Evolutionary conservation across 1,140 invertebrate species (phyloP).

Genomic region (Nixonia krombeini): DNA sequence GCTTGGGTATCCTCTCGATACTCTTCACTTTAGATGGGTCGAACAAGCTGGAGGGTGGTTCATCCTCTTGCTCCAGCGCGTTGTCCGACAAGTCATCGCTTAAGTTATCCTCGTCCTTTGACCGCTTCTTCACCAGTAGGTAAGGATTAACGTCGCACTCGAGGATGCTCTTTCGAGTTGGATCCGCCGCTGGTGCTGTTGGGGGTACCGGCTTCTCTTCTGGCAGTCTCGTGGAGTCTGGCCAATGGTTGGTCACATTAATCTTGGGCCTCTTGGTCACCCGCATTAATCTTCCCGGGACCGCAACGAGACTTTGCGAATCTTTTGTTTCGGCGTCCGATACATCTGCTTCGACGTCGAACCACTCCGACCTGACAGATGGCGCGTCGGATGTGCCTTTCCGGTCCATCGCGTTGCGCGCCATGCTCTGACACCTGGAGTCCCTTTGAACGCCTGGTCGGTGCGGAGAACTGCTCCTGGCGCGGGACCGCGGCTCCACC

Average conservation of each 20-base stretch:
- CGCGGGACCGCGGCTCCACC: conserved; percentile 75
- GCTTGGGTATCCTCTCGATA: conserved; percentile 64
- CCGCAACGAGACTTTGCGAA: conserved; percentile 9
- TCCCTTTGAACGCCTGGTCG: conserved; percentile 68
- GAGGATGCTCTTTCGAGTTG: conserved; percentile 79
- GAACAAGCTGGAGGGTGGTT: conserved; percentile 48
- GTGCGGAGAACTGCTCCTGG: conserved; percentile 75
- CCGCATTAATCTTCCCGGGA: conserved; percentile 43
- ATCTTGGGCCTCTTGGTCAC: conserved; percentile 14
- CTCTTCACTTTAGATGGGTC: conserved; percentile 66
- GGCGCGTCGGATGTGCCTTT: conserved; percentile 34
- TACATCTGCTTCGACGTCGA: conserved; percentile 47
- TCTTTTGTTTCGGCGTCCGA: conserved; percentile 33
- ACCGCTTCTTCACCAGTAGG: conserved; percentile 77
- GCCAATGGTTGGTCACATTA: conserved; percentile 14
- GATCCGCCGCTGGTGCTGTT: conserved; percentile 8
- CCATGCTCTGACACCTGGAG: conserved; percentile 72
- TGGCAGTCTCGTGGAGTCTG: conserved; percentile 12
- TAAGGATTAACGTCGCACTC: conserved; percentile 90
- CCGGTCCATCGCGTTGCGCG: conserved; percentile 58
- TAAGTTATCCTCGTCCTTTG: conserved; percentile 61
- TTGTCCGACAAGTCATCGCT: conserved; percentile 73
- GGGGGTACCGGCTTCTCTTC: too few species aligned
- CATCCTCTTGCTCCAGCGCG: conserved; percentile 64
- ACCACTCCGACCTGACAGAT: conserved; percentile 60